Base-by-base conservation (phyloP, 2,888 invertebrate species). In the Machimus atricapillus region DNA sequence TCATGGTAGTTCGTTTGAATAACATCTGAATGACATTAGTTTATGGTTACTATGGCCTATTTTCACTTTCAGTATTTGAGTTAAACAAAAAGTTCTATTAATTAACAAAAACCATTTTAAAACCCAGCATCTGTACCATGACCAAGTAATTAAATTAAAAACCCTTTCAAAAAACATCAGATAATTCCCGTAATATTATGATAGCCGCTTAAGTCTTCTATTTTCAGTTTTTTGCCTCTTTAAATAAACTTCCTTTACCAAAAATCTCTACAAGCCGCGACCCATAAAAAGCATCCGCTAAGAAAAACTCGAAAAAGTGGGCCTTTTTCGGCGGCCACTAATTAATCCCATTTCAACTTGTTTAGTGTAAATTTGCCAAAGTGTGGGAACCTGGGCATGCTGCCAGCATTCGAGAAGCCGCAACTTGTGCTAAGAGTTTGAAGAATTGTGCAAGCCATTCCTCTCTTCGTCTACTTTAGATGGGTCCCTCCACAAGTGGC, bases 271-370 rank as follows among this genome's bases (percentile, higher is more conserved):
- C 66, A 66, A 66, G 19, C 19, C 56, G 19, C 56, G 56, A 56
- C 56, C 56, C 56, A 56, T 56, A 56, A 56, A 56, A 56, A 56
- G 66, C 23, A 66, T 66, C 27, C 23, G 66, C 27, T 40, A 66
- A 27, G 66, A n/a, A 66, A 19, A 9, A n/a, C 58, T 52, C 14
- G 19, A 58, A 58, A 66, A 66, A 66, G 34, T 31, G 58, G 83
- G 37, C 37, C 37, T 19, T 40, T 83, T 58, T 73, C 40, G 34
- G 66, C 2, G 34, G 66, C 7, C 23, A 7, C 40, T 83, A 83
- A 83, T 83, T 83, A 83, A 83, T 83, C 83, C 16, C 83, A 34
- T 83, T 83, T 73, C 76, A 23, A 58, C 66, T 58, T 37, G 40
- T 66, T 83, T 66, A 34, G 34, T 23, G 58, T 66, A 66, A 66